Conservation (phyloP, 2,888 invertebrate genomes). For the Hartigia nigra region DNA sequence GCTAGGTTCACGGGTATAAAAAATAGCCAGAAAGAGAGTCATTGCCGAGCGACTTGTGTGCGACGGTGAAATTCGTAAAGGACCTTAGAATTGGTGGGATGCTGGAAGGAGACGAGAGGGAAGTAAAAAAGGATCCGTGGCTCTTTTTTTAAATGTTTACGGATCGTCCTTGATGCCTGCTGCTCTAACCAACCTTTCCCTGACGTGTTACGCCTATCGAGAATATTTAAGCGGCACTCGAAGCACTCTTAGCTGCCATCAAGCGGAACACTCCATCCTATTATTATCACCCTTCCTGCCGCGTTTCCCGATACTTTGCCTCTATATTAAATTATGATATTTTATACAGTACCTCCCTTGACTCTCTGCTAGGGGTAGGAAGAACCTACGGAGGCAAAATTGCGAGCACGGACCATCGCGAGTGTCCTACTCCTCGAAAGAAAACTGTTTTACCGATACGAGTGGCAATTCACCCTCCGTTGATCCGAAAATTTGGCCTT, state of each 20-base stretch:
- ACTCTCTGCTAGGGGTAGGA: neutral
- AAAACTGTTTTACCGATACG: neutral
- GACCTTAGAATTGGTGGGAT: neutral
- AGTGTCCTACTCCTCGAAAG: neutral
- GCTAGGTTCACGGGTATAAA: neutral
- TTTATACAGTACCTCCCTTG: slow-evolving; percentile 10
- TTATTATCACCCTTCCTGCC: slow-evolving; percentile 40
- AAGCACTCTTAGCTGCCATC: slow-evolving; percentile 34
- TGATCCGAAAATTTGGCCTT: neutral
- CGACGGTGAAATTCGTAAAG: neutral
- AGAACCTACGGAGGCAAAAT: neutral
- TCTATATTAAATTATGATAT: slow-evolving; percentile 49
- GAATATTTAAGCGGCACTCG: slow-evolving; percentile 43
- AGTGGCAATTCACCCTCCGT: neutral
- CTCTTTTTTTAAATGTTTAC: neutral
- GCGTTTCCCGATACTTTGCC: slow-evolving; percentile 49
- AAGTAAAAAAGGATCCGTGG: neutral
- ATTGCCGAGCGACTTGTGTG: neutral
- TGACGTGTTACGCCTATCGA: slow-evolving; percentile 20
- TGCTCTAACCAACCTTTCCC: neutral
- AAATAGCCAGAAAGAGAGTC: neutral
- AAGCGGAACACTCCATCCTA: slow-evolving; percentile 23
- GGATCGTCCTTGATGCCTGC: neutral
- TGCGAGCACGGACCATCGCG: neutral
- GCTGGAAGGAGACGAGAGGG: neutral